Base-by-base conservation (phyloP, 2,888 invertebrate genomes). In the Lottia gigantea region DNA sequence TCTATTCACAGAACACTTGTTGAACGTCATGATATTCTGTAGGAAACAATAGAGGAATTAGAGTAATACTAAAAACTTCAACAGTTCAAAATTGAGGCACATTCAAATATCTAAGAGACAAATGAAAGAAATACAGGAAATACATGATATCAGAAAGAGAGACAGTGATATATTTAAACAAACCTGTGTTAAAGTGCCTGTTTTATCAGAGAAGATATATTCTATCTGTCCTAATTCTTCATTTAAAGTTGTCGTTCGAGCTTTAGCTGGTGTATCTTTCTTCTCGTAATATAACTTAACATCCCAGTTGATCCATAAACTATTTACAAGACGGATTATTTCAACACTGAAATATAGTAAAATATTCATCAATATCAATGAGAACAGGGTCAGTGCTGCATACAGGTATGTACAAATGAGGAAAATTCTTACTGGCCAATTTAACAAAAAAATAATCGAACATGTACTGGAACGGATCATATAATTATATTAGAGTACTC, bases 191-290 rank as follows among this genome's bases (percentile, higher is more conserved):
- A 99, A 91, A 16, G 99, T 99, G 83, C 99, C 99, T 75, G 99
- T 99, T 91, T 99, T 99, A 90, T 99, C 99, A 66, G 97, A 97
- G 91, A 99, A 99, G 87, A 99, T 95, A 90, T 99, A 99, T 90
- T 99, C 97, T 85, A 99, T 98, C 91, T 98, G 97, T 80, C 98
- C 97, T 79, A 98, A 92, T 90, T 98, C 99, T 90, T 99, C 99
- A 89, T 99, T 99, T 71, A 99, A 92, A 46, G 98, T 98, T 45
- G 99, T 98, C 66, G 98, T 99, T 81, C 98, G 92, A 71, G 98
- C 96, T 90, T 95, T 95, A 77, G 98, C 98, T 80, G 95, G 93
- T 61, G 95, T 96, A 82, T 95, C 94, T 80, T 93, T 93, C 88
- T 94, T 93, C 80, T 94, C 94, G 89, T 97, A 94, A 90, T 94